A percentile compares a stretch with the other conserved stretches of the same genome.
These are phyloP conservation scores for Anthopleura xanthogrammica DNA, from an alignment of 92 coral and sea anemone genomes.

Conservation along the genomic window DNA sequence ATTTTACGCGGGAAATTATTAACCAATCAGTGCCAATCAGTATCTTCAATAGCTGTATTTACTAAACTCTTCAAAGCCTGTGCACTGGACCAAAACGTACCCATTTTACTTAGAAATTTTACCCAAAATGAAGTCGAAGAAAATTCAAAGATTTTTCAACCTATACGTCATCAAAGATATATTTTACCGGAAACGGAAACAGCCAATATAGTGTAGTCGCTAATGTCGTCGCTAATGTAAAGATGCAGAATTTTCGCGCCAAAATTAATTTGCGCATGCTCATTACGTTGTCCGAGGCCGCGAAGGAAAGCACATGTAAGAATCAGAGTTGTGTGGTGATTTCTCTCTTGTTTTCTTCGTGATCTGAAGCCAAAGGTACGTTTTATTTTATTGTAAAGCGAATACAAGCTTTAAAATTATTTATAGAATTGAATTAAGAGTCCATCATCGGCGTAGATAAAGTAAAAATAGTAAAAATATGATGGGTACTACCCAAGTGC, in stretches of 20 bases:
- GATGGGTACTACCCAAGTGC: too few species aligned
- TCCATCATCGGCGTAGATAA: too few species aligned
- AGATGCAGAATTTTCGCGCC: background rate
- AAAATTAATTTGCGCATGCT: conserved; percentile 3
- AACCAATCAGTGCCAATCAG: too few species aligned
- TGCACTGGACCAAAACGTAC: background rate
- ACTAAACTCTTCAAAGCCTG: background rate
- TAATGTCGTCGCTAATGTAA: too few species aligned
- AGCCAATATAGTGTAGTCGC: too few species aligned
- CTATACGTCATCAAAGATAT: too few species aligned
- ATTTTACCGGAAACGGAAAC: background rate
- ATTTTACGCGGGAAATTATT: background rate
- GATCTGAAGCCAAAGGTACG: background rate
- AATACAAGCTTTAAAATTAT: background rate
- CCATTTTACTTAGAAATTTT: too few species aligned
- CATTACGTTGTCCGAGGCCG: background rate
- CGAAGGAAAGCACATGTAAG: background rate
- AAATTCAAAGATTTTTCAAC: too few species aligned
- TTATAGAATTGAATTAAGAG: background rate
- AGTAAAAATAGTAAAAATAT: too few species aligned
- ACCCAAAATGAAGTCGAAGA: background rate
- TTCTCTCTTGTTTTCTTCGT: background rate
- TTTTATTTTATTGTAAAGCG: background rate
- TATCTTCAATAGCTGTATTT: conserved; percentile 1
- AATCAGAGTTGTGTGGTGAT: background rate